A percentile compares a stretch with the other conserved stretches of the same genome.
phyloP scores from a whole-genome alignment of 2,797 vertebrate species.

The Onychomys arenicola region DNA sequence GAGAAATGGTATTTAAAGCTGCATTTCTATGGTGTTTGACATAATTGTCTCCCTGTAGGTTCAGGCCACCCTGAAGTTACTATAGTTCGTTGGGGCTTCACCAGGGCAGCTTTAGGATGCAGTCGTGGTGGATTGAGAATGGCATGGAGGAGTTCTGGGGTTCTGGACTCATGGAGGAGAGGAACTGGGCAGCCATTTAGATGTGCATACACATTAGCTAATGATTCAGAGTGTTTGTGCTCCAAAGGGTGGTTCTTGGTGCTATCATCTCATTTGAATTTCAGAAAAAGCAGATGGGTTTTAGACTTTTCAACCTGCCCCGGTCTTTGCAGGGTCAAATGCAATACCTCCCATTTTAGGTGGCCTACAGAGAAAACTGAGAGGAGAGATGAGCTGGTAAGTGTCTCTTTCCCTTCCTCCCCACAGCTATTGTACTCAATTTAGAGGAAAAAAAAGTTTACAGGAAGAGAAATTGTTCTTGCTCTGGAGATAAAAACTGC shows the following conservation, averaged over 20 bases:
- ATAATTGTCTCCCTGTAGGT: background rate
- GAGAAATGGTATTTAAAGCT: background rate
- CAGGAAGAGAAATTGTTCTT: slow-evolving; percentile 38
- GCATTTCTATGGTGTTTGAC: background rate
- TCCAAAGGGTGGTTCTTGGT: background rate
- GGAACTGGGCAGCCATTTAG: background rate
- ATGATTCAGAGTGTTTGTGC: background rate
- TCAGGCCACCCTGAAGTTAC: background rate
- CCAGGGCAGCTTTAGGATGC: background rate
- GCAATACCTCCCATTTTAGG: background rate
- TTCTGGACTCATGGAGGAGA: background rate
- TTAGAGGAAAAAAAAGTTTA: background rate
- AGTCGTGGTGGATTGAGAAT: background rate
- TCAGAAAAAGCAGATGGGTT: background rate
- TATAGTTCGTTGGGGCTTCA: background rate
- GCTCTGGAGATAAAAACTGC: slow-evolving; percentile 61
- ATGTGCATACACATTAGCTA: background rate
- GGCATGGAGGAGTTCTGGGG: fast-evolving
- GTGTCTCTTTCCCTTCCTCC: background rate
- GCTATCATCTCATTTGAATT: background rate
- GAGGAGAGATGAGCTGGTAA: background rate
- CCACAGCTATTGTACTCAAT: background rate
- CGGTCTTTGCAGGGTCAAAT: background rate
- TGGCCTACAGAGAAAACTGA: background rate
- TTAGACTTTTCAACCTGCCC: background rate